These are phyloP conservation scores for Rhopilema esculentum DNA, from an alignment of 30 jellyfish, hydroid and myxozoan genomes.

Conservation along the genomic window DNA sequence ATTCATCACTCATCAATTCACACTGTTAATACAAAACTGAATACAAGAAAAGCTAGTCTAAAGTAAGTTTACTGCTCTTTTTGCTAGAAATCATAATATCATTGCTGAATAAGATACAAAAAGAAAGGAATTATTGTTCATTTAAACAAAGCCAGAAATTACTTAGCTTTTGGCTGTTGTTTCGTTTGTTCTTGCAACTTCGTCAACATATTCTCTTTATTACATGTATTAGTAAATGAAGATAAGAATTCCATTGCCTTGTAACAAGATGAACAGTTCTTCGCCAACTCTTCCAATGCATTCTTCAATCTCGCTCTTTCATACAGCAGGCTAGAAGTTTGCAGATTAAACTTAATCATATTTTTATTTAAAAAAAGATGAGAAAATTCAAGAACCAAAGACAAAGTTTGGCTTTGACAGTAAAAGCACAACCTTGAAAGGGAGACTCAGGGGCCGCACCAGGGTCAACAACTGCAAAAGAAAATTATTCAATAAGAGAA, in stretches of 20 bases:
- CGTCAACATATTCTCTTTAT: neutral
- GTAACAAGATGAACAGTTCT: constrained; percentile 53
- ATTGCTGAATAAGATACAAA: neutral
- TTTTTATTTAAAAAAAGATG: no score
- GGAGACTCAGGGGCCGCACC: no score
- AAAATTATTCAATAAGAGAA: no score
- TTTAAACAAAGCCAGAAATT: neutral
- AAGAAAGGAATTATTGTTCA: neutral
- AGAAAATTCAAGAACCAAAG: no score
- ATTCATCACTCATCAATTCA: no score
- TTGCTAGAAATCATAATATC: neutral
- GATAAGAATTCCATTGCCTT: constrained; percentile 62
- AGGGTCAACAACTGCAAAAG: no score
- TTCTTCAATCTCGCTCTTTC: constrained; percentile 59
- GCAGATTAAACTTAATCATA: neutral
- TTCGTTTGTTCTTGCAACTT: neutral
- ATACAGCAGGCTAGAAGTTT: constrained; percentile 14
- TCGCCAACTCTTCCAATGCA: constrained; percentile 54
- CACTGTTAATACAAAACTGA: neutral
- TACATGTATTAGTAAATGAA: neutral
- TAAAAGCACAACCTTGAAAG: no score
- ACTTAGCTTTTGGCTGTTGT: neutral
- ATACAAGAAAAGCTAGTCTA: neutral
- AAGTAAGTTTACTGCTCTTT: neutral
- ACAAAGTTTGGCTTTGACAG: no score